These are phyloP conservation scores for Halcyon leucocephala DNA, from an alignment of 2,797 vertebrate genomes.

Conservation along the genomic window DNA sequence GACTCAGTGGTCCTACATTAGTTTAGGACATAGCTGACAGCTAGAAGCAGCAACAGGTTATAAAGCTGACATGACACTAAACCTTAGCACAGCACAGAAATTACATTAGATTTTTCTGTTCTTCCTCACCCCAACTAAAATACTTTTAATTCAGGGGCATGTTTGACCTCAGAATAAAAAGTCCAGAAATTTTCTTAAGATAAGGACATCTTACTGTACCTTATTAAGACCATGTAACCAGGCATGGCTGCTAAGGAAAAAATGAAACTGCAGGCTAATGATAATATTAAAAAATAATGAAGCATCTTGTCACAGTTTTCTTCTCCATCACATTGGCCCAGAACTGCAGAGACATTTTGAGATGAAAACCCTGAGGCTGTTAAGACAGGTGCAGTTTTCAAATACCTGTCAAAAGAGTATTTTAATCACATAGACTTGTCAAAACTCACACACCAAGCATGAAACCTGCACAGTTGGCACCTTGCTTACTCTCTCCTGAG, in stretches of 20 bases:
- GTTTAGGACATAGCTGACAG: background rate
- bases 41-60: background rate
- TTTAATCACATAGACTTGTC: background rate
- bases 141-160: background rate
- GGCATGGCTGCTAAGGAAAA: conserved; percentile 90
- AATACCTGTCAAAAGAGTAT: conserved; percentile 82
- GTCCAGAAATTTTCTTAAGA: background rate
- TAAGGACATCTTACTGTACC: conserved; percentile 74
- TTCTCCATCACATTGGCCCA: conserved; percentile 86
- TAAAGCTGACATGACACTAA: background rate
- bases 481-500: background rate
- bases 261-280: conserved; percentile 87
- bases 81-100: background rate
- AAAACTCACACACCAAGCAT: background rate
- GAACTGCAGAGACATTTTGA: conserved; percentile 83
- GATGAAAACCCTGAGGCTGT: conserved; percentile 74
- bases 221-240: conserved; percentile 92
- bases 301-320: conserved; percentile 85
- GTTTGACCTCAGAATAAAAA: background rate
- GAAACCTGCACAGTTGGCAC: background rate
- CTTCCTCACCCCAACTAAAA: background rate
- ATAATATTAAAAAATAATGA: conserved; percentile 88
- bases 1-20: background rate
- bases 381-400: conserved; percentile 91
- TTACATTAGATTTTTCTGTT: background rate